Evolutionary conservation across 2,888 invertebrate genomes (phyloP).

Genomic region (Dysmachus trigonus): DNA sequence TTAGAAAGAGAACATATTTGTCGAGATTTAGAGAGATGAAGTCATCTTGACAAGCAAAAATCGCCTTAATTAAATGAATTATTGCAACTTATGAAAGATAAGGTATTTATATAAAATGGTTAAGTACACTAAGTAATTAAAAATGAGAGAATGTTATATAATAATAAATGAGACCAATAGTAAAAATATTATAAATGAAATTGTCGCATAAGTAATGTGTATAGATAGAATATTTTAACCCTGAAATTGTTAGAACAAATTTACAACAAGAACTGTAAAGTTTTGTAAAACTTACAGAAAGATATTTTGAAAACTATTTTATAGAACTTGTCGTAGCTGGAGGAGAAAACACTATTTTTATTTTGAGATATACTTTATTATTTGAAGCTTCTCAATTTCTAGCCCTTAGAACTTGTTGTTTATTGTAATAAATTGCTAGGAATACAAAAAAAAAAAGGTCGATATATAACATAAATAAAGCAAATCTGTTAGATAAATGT

Average conservation of each 20-base stretch:
- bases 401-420: not conserved
- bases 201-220: not conserved
- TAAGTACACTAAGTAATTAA: slow-evolving; percentile 30
- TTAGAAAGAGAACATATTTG: slow-evolving; percentile 11
- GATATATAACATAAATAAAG: slow-evolving; percentile 4
- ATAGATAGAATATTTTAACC: slow-evolving; percentile 8
- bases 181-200: slow-evolving; percentile 4
- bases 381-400: not conserved
- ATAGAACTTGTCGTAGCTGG: not conserved
- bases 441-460: not conserved
- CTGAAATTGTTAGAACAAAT: slow-evolving; percentile 20
- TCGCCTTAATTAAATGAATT: slow-evolving; percentile 29
- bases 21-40: not conserved
- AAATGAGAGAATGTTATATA: not conserved
- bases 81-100: slow-evolving; percentile 16
- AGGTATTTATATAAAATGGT: slow-evolving; percentile 35
- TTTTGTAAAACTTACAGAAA: slow-evolving; percentile 8
- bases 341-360: not conserved
- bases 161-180: slow-evolving; percentile 28
- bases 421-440: not conserved
- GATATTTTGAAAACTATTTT: slow-evolving; percentile 31
- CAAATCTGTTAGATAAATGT: slow-evolving; percentile 4
- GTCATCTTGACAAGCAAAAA: slow-evolving; percentile 6
- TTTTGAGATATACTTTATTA: not conserved
- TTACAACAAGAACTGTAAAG: slow-evolving; percentile 6